Evolutionary conservation across 2,113 vertebrate genomes (phyloP), one percentile per base, ranked within the genome.

Genomic region (Thunnus thynnus): DNA sequence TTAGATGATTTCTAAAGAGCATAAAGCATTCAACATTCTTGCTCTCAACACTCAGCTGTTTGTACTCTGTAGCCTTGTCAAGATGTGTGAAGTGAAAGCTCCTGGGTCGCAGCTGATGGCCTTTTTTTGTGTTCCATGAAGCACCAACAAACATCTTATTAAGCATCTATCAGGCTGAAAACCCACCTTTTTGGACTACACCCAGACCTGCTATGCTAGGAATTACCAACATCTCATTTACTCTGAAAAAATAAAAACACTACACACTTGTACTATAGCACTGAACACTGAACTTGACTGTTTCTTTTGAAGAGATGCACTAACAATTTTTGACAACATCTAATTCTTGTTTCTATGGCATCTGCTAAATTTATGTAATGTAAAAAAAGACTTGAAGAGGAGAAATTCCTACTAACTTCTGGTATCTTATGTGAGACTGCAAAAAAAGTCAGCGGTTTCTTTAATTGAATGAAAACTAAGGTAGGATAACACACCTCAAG

Each of bases 1-100:
- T 78, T 25, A 51, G 10, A 48, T 44, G 27, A 57, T 72, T 82
- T 76, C 51, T 27, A 22, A 52, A 76, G 17, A 78, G 72, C 10
- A 13, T 5, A 8, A 30, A 54, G 52, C 54, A 70, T 56, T 84
- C 65, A 51, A 57, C 62, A 62, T 63, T 78, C 46, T 63, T 51
- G 54, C 57, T 64, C 32, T 82, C 20, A 25, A n/a, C 57, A 58
- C 25, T 57, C 16, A 74, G 36, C 75, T 56, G 55, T 46, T 83
- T 65, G 17, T 67, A 76, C 60, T 82, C 36, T 56, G 72, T 57
- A 27, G 72, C 32, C 51, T 20, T 67, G 72, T 76, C 48, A 62
- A 86, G 68, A 80, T 73, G 66, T 63, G 22, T 72, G 47, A 60
- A 80, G 63, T 54, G 60, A 86, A 82, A 76, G 67, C 80, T 82